Base-by-base conservation (phyloP, 2,888 invertebrate genomes). In the Cetonia aurata region DNA sequence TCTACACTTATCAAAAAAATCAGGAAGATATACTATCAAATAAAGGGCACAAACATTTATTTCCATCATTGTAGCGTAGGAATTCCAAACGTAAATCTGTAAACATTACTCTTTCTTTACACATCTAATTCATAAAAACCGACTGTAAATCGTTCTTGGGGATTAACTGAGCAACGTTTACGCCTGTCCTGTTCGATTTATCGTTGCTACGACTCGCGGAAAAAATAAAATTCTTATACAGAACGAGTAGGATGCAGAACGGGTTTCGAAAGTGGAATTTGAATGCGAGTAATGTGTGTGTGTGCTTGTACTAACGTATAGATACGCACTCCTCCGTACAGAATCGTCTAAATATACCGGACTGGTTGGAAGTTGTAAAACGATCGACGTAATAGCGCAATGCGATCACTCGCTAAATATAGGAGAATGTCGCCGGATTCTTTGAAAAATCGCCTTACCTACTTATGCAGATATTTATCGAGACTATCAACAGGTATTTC, bases 181-280 rank as follows among this genome's bases (percentile, higher is more conserved):
- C 25, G 25, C 25, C 25, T 25, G 25, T 25, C 25, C 25, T 4
- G 25, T 25, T 25, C 25, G 25, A 25, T 25, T 25, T 50, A 50
- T 19, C 15, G 9, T 17, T 50, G 48, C 15, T 48, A n/a, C 15
- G 41, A 41, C 41, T 56, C 56, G 17, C 41, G 56, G 56, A 56
- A 56, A 55, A 56, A 41, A 56, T 56, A 3, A 41, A 37, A 37
- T 41, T 56, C 37, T 2, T 17, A n/a, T 25, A 44, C 25, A 44
- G 44, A 44, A 59, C 44, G 59, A 59, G 59, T 59, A n/a, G 59
- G 59, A 59, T n/a, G 59, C 19, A 59, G 44, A 59, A 59, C 59
- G 42, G 25, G 59, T 44, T 59, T 59, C 55, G 42, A 67, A 67
- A 52, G 53, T 67, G 67, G 67, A 67, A 53, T 25, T 67, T 10